Base-by-base conservation (phyloP, 2,113 vertebrate species). In the Chionis minor region DNA sequence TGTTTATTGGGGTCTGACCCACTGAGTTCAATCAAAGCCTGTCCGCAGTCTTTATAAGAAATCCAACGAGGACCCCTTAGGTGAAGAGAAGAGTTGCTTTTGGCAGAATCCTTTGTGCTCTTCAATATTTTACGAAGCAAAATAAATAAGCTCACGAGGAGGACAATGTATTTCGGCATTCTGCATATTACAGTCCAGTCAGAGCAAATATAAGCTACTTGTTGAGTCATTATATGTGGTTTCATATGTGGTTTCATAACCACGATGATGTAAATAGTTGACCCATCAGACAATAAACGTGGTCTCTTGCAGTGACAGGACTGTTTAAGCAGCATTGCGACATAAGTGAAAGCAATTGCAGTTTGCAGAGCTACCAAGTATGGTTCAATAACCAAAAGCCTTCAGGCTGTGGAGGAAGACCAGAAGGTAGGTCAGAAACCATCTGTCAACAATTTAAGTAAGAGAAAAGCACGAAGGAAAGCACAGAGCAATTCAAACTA, bases 51-150 rank as follows among this genome's bases (percentile, higher is more conserved):
- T 74, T 88, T 26, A 21, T 8, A 81, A 74, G n/a, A 94, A 94
- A 74, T 49, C 42, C 32, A 55, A 63, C 38, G 42, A 94, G 55
- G 35, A 81, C 1, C 11, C 71, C 45, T 73, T 33, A 83, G 35
- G 71, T 92, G 42, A 80, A 87, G 18, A 55, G 35, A 83, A 32
- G 1, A 56, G 58, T 58, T 83, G 42, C 44, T 86, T 85, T 86
- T 62, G 88, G 45, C 58, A 83, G 45, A 92, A 90, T 66, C 54
- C n/a, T 69, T 66, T 88, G 23, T 58, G 24, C 10, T 59, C 32
- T 73, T 92, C 38, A 86, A 51, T 92, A 88, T 93, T 96, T 94
- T 62, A 88, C 88, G 67, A 70, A 51, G 59, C 23, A 88, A 86
- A 94, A 90, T 88, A 45, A 58, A 77, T 44, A 83, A 32, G 11